A percentile compares a stretch with the other conserved stretches of the same genome.
Evolutionary conservation across 2,113 vertebrate genomes (phyloP).

Genomic region (Pleuronectes platessa): DNA sequence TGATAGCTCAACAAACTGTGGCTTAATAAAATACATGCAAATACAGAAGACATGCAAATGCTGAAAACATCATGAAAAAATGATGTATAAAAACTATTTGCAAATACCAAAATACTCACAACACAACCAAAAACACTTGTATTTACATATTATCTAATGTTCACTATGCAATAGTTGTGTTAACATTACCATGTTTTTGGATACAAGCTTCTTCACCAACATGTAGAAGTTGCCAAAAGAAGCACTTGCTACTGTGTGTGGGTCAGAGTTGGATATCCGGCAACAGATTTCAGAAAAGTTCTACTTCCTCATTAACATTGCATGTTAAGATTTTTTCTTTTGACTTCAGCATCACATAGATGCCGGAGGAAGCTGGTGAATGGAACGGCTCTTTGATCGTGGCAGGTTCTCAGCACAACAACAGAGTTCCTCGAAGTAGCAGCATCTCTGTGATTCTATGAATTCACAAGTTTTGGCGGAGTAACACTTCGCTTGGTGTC

Average conservation of each 20-base stretch:
- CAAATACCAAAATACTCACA: neutral
- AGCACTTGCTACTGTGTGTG: neutral
- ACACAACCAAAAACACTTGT: neutral
- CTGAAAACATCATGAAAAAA: too few species aligned
- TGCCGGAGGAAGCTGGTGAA: slow-evolving; percentile 20
- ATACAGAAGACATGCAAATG: too few species aligned
- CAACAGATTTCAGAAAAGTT: neutral
- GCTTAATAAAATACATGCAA: too few species aligned
- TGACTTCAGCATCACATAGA: slow-evolving; percentile 19
- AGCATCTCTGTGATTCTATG: slow-evolving; percentile 11
- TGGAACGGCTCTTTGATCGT: slow-evolving; percentile 39
- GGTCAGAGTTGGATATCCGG: neutral
- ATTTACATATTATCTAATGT: neutral
- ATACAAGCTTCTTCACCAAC: neutral
- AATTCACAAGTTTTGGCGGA: slow-evolving; percentile 21
- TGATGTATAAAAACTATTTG: too few species aligned
- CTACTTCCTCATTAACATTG: slow-evolving; percentile 26
- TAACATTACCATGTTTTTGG: neutral
- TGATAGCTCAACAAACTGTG: too few species aligned
- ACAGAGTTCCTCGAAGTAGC: slow-evolving; percentile 22
- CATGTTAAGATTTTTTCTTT: slow-evolving; percentile 11
- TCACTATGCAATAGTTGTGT: neutral
- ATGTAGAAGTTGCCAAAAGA: neutral
- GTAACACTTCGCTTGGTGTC: slow-evolving; percentile 14
- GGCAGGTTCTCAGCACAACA: slow-evolving; percentile 26